Base-by-base conservation (phyloP, 1,140 invertebrate species). In the Coenobita brevimanus region DNA sequence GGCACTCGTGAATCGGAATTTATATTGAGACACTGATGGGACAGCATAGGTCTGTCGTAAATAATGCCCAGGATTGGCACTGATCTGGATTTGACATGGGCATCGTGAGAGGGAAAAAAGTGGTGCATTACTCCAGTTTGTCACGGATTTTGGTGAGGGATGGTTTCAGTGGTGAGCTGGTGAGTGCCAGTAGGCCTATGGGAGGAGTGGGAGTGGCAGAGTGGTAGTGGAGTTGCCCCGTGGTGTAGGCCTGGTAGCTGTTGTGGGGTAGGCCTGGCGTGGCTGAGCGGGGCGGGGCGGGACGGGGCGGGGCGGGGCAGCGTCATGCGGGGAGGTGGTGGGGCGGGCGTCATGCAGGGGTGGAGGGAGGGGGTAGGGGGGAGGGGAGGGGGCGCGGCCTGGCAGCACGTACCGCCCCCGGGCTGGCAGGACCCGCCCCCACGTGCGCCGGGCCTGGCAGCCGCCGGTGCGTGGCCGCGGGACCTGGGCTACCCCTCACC, bases 341-440 rank as follows among this genome's bases (percentile, higher is more conserved):
- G 78, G 43, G 50, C 79, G 84, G 62, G 60, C 46, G 84, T 54
- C 60, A 69, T 87, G 50, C 75, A 62, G 54, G 3, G 83, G 84
- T 62, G 60, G 84, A 54, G 73, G 71, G 62, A 75, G 43, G 67
- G 81, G 38, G 46, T 50, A 33, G 67, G 85, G 46, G 43, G 82
- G 73, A 62, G 73, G 33, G 60, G 38, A 81, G 36, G 82, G 50
- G 54, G 46, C 41, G 46, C 27, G 67, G 64, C 15, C 46, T n/a
- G 62, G 71, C 43, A 50, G 85, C 62, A 36, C 60, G 78, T 76
- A 67, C 57, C 79, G 79, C 79, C 86, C 86, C 79, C 62, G 84
- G 76, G 50, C 60, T 81, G 73, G 46, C 62, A 85, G 78, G 78
- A 64, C 78, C 82, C 82, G 81, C 78, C 89, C 89, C 89, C 75